phyloP scores from a whole-genome alignment of 2,888 invertebrate genomes.

The Leptopilina syphax region DNA sequence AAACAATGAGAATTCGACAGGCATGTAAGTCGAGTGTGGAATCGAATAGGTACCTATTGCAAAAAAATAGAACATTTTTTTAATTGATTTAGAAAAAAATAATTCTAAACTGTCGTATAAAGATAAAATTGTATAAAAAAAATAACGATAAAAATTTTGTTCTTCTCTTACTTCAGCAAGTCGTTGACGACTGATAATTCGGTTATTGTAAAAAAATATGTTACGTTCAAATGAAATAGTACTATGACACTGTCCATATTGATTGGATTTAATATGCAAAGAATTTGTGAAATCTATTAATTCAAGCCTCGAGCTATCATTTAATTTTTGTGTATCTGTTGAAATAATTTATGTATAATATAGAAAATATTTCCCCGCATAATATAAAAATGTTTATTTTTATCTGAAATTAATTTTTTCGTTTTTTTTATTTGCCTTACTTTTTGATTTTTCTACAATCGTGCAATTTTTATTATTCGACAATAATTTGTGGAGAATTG shows the following conservation, averaged over 20 bases:
- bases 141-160: neutral
- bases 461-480: no score
- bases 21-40: slow-evolving; percentile 68
- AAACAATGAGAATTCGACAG: slow-evolving; percentile 66
- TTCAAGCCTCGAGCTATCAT: neutral
- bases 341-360: slow-evolving; percentile 24
- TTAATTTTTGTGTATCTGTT: slow-evolving; percentile 11
- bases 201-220: slow-evolving; percentile 66
- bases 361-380: neutral
- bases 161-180: slow-evolving; percentile 63
- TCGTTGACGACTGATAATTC: slow-evolving; percentile 67
- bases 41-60: slow-evolving; percentile 66
- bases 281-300: neutral
- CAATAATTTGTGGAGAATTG: no score
- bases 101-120: neutral
- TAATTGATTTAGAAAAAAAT: neutral
- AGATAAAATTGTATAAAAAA: neutral
- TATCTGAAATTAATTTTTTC: neutral
- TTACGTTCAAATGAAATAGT: slow-evolving; percentile 39
- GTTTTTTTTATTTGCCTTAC: neutral
- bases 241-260: neutral
- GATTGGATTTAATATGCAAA: slow-evolving; percentile 8
- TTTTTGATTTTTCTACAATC: neutral
- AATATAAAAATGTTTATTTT: neutral
- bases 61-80: neutral